These are phyloP conservation scores for Galerucella pusilla DNA, from an alignment of 2,888 invertebrate genomes.

Conservation along the genomic window DNA sequence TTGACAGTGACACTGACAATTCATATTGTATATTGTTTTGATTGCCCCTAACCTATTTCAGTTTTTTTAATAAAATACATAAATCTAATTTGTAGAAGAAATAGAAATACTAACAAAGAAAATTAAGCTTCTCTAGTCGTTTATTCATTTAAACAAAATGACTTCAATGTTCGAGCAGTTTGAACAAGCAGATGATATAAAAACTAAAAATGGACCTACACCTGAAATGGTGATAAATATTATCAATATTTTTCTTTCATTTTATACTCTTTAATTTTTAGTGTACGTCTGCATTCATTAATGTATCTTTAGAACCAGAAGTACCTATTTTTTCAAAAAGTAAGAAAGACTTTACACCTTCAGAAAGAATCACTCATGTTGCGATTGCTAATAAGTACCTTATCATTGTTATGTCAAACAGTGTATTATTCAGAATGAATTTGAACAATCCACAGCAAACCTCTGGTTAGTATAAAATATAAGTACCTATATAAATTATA, in stretches of 20 bases:
- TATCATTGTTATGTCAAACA: constrained; percentile 86
- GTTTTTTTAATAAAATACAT: too few relatives aligned
- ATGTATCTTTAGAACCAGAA: constrained; percentile 76
- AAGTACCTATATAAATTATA: background rate
- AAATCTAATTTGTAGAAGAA: too few relatives aligned
- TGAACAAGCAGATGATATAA: constrained; percentile 77
- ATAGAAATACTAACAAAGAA: too few relatives aligned
- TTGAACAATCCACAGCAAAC: constrained; percentile 80
- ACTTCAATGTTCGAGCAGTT: constrained; percentile 88
- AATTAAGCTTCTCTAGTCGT: too few relatives aligned
- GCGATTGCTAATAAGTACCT: constrained; percentile 85
- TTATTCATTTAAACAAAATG: constrained; percentile 66
- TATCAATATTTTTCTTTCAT: constrained; percentile 26
- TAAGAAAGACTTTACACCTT: constrained; percentile 83
- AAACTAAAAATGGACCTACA: constrained; percentile 62
- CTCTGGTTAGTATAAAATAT: constrained; percentile 72
- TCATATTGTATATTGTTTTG: too few relatives aligned
- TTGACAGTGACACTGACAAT: too few relatives aligned
- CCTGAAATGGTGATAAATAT: constrained; percentile 65
- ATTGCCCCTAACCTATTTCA: too few relatives aligned
- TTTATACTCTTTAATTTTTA: constrained; percentile 15
- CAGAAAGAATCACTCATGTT: constrained; percentile 82
- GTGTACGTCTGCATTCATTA: constrained; percentile 67
- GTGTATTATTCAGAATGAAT: constrained; percentile 83
- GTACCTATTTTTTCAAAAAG: constrained; percentile 89